Conservation (phyloP, 53 echinoderm and acorn worm species). For the Hippasteria phrygiana region DNA sequence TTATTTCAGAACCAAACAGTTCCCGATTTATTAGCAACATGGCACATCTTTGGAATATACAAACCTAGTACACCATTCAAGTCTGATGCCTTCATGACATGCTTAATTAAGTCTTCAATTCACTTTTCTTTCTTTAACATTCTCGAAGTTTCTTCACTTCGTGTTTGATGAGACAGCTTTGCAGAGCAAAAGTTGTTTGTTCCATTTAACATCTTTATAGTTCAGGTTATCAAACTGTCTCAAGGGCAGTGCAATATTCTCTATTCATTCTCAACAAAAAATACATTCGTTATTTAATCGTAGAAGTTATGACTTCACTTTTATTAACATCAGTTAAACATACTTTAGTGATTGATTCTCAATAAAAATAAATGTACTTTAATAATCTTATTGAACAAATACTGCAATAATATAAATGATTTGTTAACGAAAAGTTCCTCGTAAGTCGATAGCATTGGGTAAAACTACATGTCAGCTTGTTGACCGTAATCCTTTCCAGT, state of each 20-base stretch:
- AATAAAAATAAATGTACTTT: conserved; percentile 17
- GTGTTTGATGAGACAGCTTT: not conserved
- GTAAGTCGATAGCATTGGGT: conserved; percentile 10
- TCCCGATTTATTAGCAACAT: conserved; percentile 40
- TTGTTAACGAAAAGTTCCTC: not conserved
- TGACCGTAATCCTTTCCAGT: not conserved
- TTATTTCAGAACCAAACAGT: conserved; percentile 35
- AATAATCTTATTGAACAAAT: conserved; percentile 32
- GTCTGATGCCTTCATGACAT: not conserved
- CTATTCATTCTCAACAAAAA: not conserved
- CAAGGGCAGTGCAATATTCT: not conserved
- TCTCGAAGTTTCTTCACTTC: not conserved
- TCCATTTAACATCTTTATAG: not conserved
- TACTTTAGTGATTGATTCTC: not conserved
- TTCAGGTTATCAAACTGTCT: not conserved
- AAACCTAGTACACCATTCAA: conserved; percentile 48
- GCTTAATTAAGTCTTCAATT: not conserved
- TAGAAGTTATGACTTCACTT: not conserved
- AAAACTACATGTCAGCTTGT: not conserved
- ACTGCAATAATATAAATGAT: conserved; percentile 22
- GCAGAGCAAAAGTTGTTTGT: not conserved
- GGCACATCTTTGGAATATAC: conserved; percentile 62
- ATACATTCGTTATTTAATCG: not conserved
- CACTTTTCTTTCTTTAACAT: not conserved
- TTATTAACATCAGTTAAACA: not conserved